These are phyloP conservation scores for Sebastes elongatus DNA, from an alignment of 2,797 vertebrate species.

Conservation along the genomic window DNA sequence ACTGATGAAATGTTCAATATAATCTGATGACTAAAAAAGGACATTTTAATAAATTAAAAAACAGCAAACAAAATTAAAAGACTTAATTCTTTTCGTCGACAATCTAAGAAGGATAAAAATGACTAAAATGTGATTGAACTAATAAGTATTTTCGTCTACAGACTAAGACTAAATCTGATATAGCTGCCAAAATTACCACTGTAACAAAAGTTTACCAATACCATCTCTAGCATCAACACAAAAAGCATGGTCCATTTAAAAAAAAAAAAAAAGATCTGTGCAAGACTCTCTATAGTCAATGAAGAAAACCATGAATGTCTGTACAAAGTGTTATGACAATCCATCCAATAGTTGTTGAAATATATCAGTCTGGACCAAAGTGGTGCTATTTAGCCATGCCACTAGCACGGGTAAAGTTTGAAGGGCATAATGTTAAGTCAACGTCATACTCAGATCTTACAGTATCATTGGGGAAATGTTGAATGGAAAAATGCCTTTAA, in stretches of 20 bases:
- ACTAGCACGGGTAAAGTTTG: not conserved
- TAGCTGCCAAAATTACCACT: too few relatives aligned
- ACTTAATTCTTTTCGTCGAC: too few relatives aligned
- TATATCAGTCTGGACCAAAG: not conserved
- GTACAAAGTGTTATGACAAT: not conserved
- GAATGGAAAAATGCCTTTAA: not conserved
- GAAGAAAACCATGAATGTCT: not conserved
- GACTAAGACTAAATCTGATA: fast-evolving
- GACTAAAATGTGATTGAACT: too few relatives aligned
- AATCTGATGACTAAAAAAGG: too few relatives aligned
- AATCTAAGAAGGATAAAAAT: too few relatives aligned
- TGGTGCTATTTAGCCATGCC: not conserved
- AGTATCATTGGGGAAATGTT: not conserved
- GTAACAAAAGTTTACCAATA: fast-evolving
- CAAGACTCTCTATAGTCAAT: not conserved
- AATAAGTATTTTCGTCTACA: fast-evolving
- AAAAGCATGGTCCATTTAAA: not conserved
- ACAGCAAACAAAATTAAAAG: too few relatives aligned
- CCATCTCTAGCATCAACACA: not conserved
- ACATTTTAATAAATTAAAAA: too few relatives aligned
- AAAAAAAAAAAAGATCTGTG: not conserved
- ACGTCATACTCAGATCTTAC: not conserved
- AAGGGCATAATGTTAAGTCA: not conserved
- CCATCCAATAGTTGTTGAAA: not conserved
- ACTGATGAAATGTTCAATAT: too few relatives aligned